Evolutionary conservation across 1,140 invertebrate species (phyloP).

Genomic region (Drosophila busckii): DNA sequence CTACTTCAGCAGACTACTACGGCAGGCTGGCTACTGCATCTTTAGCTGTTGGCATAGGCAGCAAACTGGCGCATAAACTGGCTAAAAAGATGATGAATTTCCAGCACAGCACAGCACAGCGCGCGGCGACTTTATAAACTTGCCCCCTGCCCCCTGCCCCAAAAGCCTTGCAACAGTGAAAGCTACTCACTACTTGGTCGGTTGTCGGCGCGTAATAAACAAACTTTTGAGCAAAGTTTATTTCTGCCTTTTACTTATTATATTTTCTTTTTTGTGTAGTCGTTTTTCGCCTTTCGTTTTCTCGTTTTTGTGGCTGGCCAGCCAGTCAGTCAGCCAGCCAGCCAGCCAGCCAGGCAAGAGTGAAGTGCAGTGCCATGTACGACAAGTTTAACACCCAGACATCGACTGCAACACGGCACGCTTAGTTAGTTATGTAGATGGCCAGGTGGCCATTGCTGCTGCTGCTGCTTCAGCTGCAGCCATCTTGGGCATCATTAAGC

Average conservation of each 20-base stretch:
- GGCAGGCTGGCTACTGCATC: conserved; percentile 11
- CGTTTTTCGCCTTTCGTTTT: not conserved
- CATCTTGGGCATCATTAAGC: conserved; percentile 73
- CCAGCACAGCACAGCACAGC: conserved; percentile 43
- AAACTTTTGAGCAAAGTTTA: conserved; percentile 75
- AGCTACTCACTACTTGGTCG: conserved; percentile 48
- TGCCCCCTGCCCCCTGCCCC: conserved; percentile 10
- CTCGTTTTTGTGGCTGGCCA: conserved; percentile 4
- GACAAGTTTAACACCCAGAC: conserved; percentile 66
- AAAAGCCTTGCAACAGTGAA: not conserved
- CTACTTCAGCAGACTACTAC: not conserved
- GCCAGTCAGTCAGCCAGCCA: too few relatives aligned
- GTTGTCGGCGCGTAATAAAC: conserved; percentile 72
- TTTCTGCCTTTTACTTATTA: conserved; percentile 47
- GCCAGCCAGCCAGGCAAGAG: not conserved
- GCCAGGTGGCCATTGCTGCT: conserved; percentile 20
- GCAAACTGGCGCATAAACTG: conserved; percentile 67
- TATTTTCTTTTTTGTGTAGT: conserved; percentile 8
- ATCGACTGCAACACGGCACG: conserved; percentile 65
- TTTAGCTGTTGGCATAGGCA: conserved; percentile 31
- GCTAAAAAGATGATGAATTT: conserved; percentile 75
- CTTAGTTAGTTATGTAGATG: conserved; percentile 78
- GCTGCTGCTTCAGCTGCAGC: conserved; percentile 8
- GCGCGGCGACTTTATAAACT: conserved; percentile 50
- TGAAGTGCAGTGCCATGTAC: conserved; percentile 44